Percentiles rank a stretch among this genome's conserved stretches.
phyloP scores from a whole-genome alignment of 2,888 invertebrate genomes.

The Heliothis peltigera region DNA sequence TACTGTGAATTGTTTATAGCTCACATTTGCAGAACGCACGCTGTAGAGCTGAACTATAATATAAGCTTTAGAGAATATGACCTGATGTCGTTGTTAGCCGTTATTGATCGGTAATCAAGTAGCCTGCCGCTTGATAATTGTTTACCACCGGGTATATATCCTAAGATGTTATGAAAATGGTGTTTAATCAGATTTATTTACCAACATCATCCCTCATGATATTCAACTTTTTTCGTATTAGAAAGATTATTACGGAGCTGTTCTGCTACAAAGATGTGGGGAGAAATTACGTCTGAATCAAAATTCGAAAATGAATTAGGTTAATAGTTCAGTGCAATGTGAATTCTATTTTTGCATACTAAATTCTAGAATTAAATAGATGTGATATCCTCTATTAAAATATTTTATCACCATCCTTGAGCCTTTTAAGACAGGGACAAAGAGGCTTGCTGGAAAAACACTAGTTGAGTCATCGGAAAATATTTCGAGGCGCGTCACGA shows the following conservation, averaged over 20 bases:
- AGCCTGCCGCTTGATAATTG: neutral
- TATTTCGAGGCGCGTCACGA: constrained; percentile 11
- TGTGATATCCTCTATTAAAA: too few relatives aligned
- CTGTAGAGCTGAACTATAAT: constrained; percentile 11
- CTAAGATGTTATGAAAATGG: too few relatives aligned
- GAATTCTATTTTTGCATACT: too few relatives aligned
- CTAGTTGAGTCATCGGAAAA: constrained; percentile 24
- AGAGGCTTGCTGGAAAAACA: constrained; percentile 2
- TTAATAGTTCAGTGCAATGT: too few relatives aligned
- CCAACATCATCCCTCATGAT: neutral
- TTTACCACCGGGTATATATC: neutral
- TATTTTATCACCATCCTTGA: neutral
- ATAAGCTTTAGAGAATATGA: constrained; percentile 7
- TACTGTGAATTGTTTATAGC: constrained; percentile 15
- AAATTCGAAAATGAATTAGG: too few relatives aligned
- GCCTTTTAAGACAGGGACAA: neutral
- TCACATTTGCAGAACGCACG: constrained; percentile 17
- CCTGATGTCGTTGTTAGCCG: neutral
- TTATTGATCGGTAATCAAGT: neutral
- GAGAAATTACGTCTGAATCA: too few relatives aligned
- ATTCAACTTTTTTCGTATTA: too few relatives aligned
- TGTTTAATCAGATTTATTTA: neutral
- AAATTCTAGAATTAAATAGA: too few relatives aligned
- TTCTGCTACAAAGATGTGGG: too few relatives aligned
- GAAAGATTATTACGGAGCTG: too few relatives aligned